Percentiles rank a stretch among this genome's conserved stretches.
These are phyloP conservation scores for Lysiphlebus fabarum DNA, from an alignment of 1,140 invertebrate species.

Conservation along the genomic window DNA sequence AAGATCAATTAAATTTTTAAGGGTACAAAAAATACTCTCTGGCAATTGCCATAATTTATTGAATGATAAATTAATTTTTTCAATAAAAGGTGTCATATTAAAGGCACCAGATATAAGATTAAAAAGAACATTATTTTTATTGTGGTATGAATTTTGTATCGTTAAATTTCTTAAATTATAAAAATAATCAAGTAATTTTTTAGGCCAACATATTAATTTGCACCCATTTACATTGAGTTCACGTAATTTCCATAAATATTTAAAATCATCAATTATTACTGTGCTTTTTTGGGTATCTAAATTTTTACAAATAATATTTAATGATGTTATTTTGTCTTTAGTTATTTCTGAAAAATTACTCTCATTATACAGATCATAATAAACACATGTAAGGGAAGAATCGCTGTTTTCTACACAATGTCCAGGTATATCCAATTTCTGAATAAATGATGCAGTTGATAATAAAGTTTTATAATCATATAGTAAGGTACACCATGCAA, in stretches of 20 bases:
- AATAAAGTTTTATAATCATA: no score
- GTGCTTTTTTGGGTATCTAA: conserved; percentile 59
- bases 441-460: conserved; percentile 44
- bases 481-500: no score
- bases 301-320: conserved; percentile 70
- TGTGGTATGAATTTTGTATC: conserved; percentile 72
- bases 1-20: conserved; percentile 71
- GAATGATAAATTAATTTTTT: conserved; percentile 79
- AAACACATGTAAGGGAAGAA: conserved; percentile 72
- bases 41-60: conserved; percentile 89
- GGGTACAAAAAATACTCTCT: conserved; percentile 77
- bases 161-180: conserved; percentile 76
- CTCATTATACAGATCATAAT: conserved; percentile 73
- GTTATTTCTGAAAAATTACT: conserved; percentile 85
- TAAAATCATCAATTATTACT: conserved; percentile 73
- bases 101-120: conserved; percentile 75
- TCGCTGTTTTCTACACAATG: conserved; percentile 79
- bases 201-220: conserved; percentile 70
- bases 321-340: conserved; percentile 75
- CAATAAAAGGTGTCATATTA: conserved; percentile 66
- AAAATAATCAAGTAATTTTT: conserved; percentile 70
- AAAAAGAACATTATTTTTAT: conserved; percentile 75
- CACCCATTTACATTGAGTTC: conserved; percentile 80
- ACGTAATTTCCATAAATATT: conserved; percentile 72
- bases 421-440: conserved; percentile 77